Conservation (phyloP, 2,888 invertebrate species). For the Saturnia japonica region DNA sequence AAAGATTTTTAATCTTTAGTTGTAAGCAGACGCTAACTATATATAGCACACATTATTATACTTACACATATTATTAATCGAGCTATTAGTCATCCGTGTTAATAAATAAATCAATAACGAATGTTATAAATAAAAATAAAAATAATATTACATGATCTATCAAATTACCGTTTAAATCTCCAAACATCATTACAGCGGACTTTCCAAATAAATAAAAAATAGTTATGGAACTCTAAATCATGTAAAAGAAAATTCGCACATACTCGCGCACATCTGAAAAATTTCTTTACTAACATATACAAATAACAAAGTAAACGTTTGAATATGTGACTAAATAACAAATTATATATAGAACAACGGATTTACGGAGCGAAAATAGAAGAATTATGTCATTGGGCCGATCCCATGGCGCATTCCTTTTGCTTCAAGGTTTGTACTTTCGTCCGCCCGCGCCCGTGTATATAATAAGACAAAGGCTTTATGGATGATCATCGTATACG, state of each 20-base stretch:
- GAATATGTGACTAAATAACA: constrained; percentile 37
- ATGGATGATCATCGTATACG: not conserved
- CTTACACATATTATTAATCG: no score
- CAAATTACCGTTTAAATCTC: not conserved
- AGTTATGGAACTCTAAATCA: constrained; percentile 5
- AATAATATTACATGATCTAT: not conserved
- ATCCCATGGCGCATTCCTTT: constrained; percentile 20
- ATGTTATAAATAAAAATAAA: no score
- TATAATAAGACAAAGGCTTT: not conserved
- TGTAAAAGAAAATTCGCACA: not conserved
- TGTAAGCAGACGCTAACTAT: no score
- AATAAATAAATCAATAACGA: no score
- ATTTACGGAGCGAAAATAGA: constrained; percentile 62
- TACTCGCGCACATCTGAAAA: not conserved
- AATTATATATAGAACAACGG: constrained; percentile 57
- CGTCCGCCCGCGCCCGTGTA: not conserved
- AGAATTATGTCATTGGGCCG: constrained; percentile 64
- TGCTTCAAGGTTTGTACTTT: constrained; percentile 17
- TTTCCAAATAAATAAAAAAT: not conserved
- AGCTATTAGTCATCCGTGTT: no score
- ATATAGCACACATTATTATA: no score
- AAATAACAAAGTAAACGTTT: constrained; percentile 15
- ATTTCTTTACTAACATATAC: constrained; percentile 25
- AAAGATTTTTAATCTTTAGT: no score
- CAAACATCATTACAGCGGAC: not conserved